Base-by-base conservation (phyloP, 2,797 vertebrate genomes). In the Spinus pinus region DNA sequence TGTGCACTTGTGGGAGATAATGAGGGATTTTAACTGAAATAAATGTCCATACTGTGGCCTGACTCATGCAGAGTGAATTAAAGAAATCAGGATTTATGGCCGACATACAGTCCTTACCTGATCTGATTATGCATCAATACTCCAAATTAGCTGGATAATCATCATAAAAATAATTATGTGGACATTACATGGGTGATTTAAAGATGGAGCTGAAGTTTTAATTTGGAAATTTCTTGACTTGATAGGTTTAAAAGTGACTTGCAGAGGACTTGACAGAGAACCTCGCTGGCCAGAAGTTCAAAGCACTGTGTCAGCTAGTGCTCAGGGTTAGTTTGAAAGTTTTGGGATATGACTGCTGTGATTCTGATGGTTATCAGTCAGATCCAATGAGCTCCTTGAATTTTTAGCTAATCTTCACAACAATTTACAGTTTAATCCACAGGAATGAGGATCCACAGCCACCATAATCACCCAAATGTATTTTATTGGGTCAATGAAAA, bases 61-160 rank as follows among this genome's bases (percentile, higher is more conserved):
- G 65, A 87, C 42, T 89, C 39, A 69, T 20, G 17, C 42, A 65
- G 35, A 71, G 12, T 57, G 30, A 81, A 90, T 44, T 37, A 77
- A 84, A n/a, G 31, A 94, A 95, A 92, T 84, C 31, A 78, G 35
- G 50, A 94, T 91, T 87, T 94, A 86, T 69, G 75, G 16, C 61
- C 65, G 47, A 58, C 39, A 39, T 39, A n/a, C 13, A 74, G 50
- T 91, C 60, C 74, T 94, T 67, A 87, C 23, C 31, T 61, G 53
- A 87, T 80, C 27, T 64, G 35, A 61, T 69, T 74, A 61, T 57
- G 71, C 24, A 67, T 56, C 33, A 54, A 2, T 64, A 54, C 21
- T 28, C 13, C 22, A 87, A 80, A 89, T 30, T 22, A 80, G 30
- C 2, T 0, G 10, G 20, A 79, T 78, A 90, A 28, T 23, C 39